Evolutionary conservation across 2,797 vertebrate species (phyloP).

Genomic region (Microctenopoma lineatum): DNA sequence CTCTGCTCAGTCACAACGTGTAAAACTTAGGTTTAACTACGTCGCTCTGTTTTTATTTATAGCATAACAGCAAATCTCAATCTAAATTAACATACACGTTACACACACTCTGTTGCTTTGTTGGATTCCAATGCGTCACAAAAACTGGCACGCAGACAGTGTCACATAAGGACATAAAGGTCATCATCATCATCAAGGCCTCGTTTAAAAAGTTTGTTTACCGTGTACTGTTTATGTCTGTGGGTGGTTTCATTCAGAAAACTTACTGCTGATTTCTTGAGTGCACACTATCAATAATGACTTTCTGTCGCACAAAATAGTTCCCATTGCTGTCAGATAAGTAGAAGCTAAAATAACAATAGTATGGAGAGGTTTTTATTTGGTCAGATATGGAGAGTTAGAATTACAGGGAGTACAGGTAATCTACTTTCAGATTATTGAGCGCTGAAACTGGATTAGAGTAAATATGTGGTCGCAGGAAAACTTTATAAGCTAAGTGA

Average conservation of each 20-base stretch:
- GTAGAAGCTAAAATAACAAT: slow-evolving; percentile 2
- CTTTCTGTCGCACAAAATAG: not conserved
- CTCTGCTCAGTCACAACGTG: not conserved
- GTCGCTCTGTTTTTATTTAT: too few relatives aligned
- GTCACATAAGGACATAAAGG: slow-evolving; percentile 43
- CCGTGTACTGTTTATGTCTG: not conserved
- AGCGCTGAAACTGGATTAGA: too few relatives aligned
- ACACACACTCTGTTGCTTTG: slow-evolving; percentile 31
- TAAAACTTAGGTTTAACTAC: not conserved
- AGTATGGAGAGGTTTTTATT: too few relatives aligned
- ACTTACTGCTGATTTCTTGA: not conserved
- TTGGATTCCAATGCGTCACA: slow-evolving; percentile 31
- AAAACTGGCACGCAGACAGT: slow-evolving; percentile 43
- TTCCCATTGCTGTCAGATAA: not conserved
- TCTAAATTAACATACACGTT: not conserved
- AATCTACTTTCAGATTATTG: too few relatives aligned
- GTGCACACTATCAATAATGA: too few relatives aligned
- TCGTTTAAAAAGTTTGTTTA: slow-evolving; percentile 16
- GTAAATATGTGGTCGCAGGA: too few relatives aligned
- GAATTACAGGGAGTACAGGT: too few relatives aligned
- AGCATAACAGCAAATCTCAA: too few relatives aligned
- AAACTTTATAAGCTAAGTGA: too few relatives aligned
- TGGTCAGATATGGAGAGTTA: too few relatives aligned
- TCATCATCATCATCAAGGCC: slow-evolving; percentile 11
- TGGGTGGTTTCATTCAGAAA: slow-evolving; percentile 33